phyloP scores from a whole-genome alignment of 2,113 vertebrate species.

The Microtus pennsylvanicus region DNA sequence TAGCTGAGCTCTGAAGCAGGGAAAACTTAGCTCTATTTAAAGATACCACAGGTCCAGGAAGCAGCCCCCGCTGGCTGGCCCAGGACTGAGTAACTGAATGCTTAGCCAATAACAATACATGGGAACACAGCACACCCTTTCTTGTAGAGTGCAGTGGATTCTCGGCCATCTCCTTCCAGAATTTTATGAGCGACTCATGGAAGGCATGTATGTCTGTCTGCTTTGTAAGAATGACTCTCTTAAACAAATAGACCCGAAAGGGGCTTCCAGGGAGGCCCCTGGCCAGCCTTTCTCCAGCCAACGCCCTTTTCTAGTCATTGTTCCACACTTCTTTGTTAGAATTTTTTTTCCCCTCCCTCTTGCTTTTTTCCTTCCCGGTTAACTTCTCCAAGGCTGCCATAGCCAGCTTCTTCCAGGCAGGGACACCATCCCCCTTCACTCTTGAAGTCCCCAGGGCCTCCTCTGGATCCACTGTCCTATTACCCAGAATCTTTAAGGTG shows the following conservation, averaged over 20 bases:
- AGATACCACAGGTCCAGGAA: constrained; percentile 82
- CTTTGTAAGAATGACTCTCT: neutral
- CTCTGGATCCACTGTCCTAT: neutral
- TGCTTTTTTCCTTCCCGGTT: constrained; percentile 69
- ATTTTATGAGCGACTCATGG: neutral
- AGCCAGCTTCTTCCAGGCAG: constrained; percentile 26
- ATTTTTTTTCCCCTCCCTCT: constrained; percentile 72
- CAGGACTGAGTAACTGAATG: constrained; percentile 52
- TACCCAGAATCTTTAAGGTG: neutral
- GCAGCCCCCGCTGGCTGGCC: constrained; percentile 65
- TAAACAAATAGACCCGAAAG: neutral
- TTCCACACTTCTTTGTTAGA: constrained; percentile 79
- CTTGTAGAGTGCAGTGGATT: neutral
- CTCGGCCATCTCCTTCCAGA: constrained; percentile 37
- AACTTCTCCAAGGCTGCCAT: constrained; percentile 62
- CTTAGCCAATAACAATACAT: constrained; percentile 75
- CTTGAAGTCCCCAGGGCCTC: neutral
- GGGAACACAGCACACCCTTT: constrained; percentile 47
- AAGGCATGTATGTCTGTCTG: neutral
- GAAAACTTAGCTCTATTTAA: constrained; percentile 77
- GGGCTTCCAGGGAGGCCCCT: constrained; percentile 45
- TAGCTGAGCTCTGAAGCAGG: constrained; percentile 26
- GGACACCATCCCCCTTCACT: neutral
- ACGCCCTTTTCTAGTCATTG: constrained; percentile 79
- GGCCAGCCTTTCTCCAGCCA: constrained; percentile 57